Base-by-base conservation (phyloP, 30 jellyfish, hydroid and myxozoan species). In the Nemopilema nomurai region DNA sequence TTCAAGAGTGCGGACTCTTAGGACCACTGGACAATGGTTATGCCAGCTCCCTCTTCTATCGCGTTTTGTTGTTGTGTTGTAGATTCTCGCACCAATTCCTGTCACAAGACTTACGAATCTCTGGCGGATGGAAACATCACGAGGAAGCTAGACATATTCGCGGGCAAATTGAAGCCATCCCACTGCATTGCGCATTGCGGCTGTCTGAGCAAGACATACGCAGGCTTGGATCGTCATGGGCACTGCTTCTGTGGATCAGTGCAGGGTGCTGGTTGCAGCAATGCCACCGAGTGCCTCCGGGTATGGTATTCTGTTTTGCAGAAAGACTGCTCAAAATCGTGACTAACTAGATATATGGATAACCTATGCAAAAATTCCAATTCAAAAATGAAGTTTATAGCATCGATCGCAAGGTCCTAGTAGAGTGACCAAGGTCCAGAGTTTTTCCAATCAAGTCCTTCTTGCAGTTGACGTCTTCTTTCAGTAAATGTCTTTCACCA, bases 111-210 rank as follows among this genome's bases (percentile, higher is more conserved):
- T 4, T 83, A 71, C 63, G 52, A 62, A 20, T 51, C 79, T 4
- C 32, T 71, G 49, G 49, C 91, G 8, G 84, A 80, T 73, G 96
- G 97, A 27, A 80, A 77, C 69, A 67, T 86, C 18, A 91, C 92
- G 1, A 49, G 97, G 74, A 53, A 49, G 1, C 64, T 80, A 32
- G 79, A 85, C 31, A 24, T 74, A 31, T 86, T 76, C 74, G 97
- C 93, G 0, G 97, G 97, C 0, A 65, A 80, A 62, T 49, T 85
- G 52, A 74, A 26, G 25, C 41, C 66, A 1, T 67, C 52, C 18
- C 52, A 51, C 21, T 91, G 97, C 81, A 80, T 91, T 28, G 94
- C 94, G 22, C 93, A 85, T 67, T 91, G 97, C 64, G 96, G 95
- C 0, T 73, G 93, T 76, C 28, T 57, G 9, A 28, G 84, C 28